Base-by-base conservation (phyloP, 2,888 invertebrate genomes). In the Xylota sylvarum region DNA sequence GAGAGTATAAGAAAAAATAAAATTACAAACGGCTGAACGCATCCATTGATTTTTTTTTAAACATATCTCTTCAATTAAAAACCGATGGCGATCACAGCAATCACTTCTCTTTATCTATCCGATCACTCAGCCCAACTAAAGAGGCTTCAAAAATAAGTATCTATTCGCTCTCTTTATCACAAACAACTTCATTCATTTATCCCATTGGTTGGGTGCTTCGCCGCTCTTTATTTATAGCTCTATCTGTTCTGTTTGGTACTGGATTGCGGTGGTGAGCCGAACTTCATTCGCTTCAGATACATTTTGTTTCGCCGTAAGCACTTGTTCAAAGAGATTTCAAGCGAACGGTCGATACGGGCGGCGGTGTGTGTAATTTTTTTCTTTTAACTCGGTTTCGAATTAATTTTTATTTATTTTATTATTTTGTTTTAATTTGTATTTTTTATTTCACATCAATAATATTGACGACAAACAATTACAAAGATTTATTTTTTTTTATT, bases 371-470 rank as follows among this genome's bases (percentile, higher is more conserved):
- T 46, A 30, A 55, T 43, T 74, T 56, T 43, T 56, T 43, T 78
- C 35, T 19, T 65, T 43, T 32, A 40, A 76, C 62, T 70, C 74
- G 62, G 58, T 65, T 80, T 69, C 50, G 62, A 85, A 60, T 72
- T 40, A 48, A 48, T 50, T 69, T 27, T 70, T 40, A 56, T 50
- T 56, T 88, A 88, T 89, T 90, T 88, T 88, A 88, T 89, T 89
- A 90, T 90, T 89, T 89, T 89, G 88, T 89, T 90, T 90, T 90
- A 89, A 89, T 88, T 89, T 90, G 84, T 89, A 83, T 85, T 60
- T 35, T 65, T 50, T 46, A 30, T 50, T 46, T 14, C 58, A 72
- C 30, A 32, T n/a, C n/a, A 27, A 46, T 48, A 70, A 32, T 46
- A 72, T 78, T 48, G 32, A 30, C 56, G 67, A 58, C 55, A 73